Conservation (phyloP, 2,113 vertebrate species). For the Dryoscopus gambensis region DNA sequence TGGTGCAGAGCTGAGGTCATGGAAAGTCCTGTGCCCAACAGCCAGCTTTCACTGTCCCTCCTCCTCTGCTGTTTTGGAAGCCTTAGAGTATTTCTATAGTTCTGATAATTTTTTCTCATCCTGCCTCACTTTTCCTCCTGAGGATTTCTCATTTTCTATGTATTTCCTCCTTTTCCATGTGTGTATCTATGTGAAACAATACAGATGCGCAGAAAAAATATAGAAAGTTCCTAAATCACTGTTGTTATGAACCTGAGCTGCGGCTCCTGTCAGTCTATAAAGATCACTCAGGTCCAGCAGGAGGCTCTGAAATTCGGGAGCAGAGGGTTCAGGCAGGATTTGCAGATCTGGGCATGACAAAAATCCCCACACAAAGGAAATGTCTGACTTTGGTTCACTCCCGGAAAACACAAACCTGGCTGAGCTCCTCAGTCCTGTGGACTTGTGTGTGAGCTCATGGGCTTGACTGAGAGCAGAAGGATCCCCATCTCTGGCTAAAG, state of each 20-base stretch:
- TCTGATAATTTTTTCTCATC: neutral
- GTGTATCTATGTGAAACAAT: neutral
- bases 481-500: neutral
- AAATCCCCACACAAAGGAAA: neutral
- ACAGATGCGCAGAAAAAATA: neutral
- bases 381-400: accelerated
- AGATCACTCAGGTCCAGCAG: neutral
- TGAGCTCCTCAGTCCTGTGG: neutral
- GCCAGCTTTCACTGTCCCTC: neutral
- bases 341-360: neutral
- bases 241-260: accelerated
- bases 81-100: neutral
- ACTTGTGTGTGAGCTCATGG: accelerated
- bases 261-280: accelerated
- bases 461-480: neutral
- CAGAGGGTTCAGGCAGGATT: neutral
- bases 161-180: neutral
- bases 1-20: neutral
- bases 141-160: neutral
- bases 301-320: neutral
- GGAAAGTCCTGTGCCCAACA: neutral
- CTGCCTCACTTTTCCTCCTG: neutral
- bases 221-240: accelerated
- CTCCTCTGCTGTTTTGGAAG: neutral
- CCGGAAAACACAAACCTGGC: neutral